Evolutionary conservation across 92 coral and sea anemone species (phyloP).

Genomic region (Porites rus): DNA sequence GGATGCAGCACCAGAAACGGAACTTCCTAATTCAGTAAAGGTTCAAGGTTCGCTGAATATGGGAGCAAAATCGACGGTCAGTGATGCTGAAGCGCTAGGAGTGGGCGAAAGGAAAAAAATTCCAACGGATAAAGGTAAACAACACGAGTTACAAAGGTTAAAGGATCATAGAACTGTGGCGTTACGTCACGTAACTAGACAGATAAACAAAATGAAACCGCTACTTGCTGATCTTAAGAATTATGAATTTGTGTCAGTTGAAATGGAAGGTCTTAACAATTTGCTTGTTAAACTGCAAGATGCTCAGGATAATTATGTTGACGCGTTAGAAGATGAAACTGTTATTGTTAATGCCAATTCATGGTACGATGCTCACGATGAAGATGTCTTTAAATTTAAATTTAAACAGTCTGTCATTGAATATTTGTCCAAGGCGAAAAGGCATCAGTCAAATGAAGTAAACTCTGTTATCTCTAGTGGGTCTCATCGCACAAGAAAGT

Average conservation of each 20-base stretch:
- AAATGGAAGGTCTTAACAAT: slow-evolving; percentile 35
- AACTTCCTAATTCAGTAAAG: no score
- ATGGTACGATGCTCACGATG: slow-evolving; percentile 52
- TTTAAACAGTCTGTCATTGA: slow-evolving; percentile 38
- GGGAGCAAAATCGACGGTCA: no score
- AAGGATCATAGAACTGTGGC: slow-evolving; percentile 14
- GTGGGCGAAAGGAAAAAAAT: no score
- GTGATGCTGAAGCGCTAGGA: no score
- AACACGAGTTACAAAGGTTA: background rate
- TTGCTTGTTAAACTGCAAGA: slow-evolving; percentile 28
- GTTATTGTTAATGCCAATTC: slow-evolving; percentile 26
- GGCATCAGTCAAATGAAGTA: background rate
- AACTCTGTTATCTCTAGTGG: no score
- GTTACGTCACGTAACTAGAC: slow-evolving; percentile 32
- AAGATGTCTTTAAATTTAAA: slow-evolving; percentile 35
- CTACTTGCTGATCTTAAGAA: slow-evolving; percentile 31
- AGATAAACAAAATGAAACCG: slow-evolving; percentile 58
- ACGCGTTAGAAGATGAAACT: background rate
- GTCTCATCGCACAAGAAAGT: slow-evolving; percentile 30
- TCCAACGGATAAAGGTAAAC: no score
- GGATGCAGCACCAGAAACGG: no score
- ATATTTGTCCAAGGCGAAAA: slow-evolving; percentile 37
- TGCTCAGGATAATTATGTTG: slow-evolving; percentile 34
- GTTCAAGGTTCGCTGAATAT: no score
- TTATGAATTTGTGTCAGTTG: slow-evolving; percentile 46